These are phyloP conservation scores for Sphenodon punctatus DNA, from an alignment of 2,797 vertebrate species.

Conservation along the genomic window DNA sequence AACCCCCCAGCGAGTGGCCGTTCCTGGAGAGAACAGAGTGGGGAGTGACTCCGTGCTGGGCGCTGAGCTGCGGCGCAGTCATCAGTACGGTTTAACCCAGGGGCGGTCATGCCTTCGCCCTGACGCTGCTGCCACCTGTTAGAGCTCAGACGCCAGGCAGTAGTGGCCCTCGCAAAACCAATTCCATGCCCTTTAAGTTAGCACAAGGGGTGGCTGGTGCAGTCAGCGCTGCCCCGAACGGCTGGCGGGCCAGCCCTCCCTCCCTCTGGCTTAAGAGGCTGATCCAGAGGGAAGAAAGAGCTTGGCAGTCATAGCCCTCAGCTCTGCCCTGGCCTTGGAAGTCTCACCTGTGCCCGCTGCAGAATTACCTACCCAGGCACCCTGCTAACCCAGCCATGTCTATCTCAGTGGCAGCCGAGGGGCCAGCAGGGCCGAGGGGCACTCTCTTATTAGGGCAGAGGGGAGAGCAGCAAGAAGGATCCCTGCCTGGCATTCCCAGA, in stretches of 20 bases:
- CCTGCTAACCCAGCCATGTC: too few species aligned
- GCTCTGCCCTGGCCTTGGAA: background rate
- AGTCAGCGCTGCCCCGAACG: background rate
- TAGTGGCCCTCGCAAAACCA: background rate
- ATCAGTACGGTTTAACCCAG: too few species aligned
- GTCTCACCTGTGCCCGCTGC: background rate
- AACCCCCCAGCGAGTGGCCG: too few species aligned
- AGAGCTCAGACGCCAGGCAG: too few species aligned
- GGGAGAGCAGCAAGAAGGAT: too few species aligned
- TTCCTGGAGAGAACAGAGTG: too few species aligned
- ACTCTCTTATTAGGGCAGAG: too few species aligned
- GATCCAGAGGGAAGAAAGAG: background rate
- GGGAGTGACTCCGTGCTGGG: too few species aligned
- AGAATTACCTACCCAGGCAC: background rate
- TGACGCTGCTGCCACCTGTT: too few species aligned
- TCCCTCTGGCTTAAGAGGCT: rapidly evolving
- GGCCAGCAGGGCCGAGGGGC: background rate
- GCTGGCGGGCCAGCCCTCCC: background rate
- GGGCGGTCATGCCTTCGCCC: too few species aligned
- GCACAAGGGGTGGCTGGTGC: background rate
- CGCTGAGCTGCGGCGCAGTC: too few species aligned
- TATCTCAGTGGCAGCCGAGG: background rate
- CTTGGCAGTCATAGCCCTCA: background rate
- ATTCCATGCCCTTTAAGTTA: background rate
- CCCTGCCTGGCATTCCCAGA: too few species aligned